A percentile compares a stretch with the other conserved stretches of the same genome.
Conservation (phyloP, 2,797 vertebrate genomes). For the Fistularia commersonii region DNA sequence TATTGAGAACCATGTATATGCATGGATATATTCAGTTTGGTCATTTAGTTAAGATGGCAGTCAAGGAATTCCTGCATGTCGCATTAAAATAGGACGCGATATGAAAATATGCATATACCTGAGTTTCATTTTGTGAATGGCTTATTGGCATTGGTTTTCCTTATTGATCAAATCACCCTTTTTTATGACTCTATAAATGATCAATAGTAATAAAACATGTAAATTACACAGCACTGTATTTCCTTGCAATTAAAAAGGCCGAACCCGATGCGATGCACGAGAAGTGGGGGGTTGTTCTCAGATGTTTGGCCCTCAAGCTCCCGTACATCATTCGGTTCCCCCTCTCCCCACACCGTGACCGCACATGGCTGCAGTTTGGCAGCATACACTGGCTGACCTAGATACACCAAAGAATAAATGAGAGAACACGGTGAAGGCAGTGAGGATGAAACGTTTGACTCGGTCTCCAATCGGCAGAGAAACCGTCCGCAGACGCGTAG, state of each 20-base stretch:
- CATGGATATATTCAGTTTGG: slow-evolving; percentile 13
- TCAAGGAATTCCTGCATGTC: slow-evolving; percentile 1
- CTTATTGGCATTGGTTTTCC: no score
- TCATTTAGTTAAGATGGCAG: neutral
- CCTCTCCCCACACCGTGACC: slow-evolving; percentile 38
- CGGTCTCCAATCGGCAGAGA: slow-evolving; percentile 32
- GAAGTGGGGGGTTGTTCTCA: no score
- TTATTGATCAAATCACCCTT: no score
- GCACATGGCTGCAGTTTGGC: slow-evolving; percentile 36
- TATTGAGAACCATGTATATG: slow-evolving; percentile 8
- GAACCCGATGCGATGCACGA: no score
- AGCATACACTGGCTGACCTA: slow-evolving; percentile 42
- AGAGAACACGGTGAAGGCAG: slow-evolving; percentile 31
- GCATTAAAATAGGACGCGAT: slow-evolving; percentile 7
- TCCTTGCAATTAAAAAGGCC: no score
- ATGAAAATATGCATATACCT: slow-evolving; percentile 17
- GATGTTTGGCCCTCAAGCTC: slow-evolving; percentile 2
- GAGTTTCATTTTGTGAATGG: slow-evolving; percentile 21
- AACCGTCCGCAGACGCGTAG: slow-evolving; percentile 19
- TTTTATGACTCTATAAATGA: slow-evolving; percentile 16
- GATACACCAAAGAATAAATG: slow-evolving; percentile 38
- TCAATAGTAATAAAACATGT: slow-evolving; percentile 1
- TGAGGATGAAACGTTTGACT: slow-evolving; percentile 38
- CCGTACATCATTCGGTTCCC: slow-evolving; percentile 11
- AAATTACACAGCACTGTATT: no score